Evolutionary conservation across 2,888 invertebrate genomes (phyloP), one percentile per base, ranked within the genome.

Genomic region (Callimorpha dominula): DNA sequence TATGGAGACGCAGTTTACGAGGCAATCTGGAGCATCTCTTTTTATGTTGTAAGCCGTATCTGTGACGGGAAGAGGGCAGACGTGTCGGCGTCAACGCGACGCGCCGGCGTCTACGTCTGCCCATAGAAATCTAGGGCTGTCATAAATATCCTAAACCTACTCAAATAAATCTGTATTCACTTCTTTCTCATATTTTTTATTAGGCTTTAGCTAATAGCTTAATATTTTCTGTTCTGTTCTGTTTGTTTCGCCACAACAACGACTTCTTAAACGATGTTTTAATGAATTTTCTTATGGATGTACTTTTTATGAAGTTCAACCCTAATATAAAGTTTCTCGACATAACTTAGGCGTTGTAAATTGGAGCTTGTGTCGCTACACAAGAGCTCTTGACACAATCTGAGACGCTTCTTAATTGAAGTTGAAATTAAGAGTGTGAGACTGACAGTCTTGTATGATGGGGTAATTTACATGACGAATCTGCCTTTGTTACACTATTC

Each of bases 11-110:
- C 86, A 86, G 88, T 92, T 92, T 90, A 91, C 88, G 91, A 90
- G 89, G 90, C 90, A 91, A 93, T 93, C 90, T 92, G 91, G 92
- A 90, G 87, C 90, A 86, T 86, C 85, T 85, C 87, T 75, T 88
- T 88, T 89, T 90, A 89, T 88, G 86, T 85, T 82, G 83, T 83
- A 78, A 79, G 83, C 81, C 85, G 82, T 81, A 83, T 82, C 81
- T 83, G 85, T 80, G 85, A 70, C 84, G 85, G 78, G 85, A 82
- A 88, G 89, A 86, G 83, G 88, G 86, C 89, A 94, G 95, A 94
- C 94, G 88, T 78, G 89, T 77, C 88, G 95, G 93, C 94, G 92
- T 76, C 92, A 87, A 75, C 86, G 75, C 85, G 91, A 89, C 92
- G 90, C 86, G 87, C 71, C 82, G 85, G 81, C 86, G 83, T 85